These are phyloP conservation scores for Clangula hyemalis DNA, from an alignment of 2,797 vertebrate species.

Conservation along the genomic window DNA sequence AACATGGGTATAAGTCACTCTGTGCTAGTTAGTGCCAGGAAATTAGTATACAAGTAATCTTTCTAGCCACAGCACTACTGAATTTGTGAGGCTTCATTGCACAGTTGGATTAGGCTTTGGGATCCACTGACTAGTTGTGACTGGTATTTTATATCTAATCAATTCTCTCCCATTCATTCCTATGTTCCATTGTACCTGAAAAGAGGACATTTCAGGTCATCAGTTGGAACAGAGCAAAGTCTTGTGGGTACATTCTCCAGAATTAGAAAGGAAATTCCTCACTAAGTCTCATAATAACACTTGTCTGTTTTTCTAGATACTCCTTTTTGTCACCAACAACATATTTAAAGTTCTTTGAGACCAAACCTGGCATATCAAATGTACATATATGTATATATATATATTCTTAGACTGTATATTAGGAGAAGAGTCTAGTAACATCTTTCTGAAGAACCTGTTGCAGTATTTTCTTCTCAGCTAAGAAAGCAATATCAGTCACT, in stretches of 20 bases:
- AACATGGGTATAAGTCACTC: background rate
- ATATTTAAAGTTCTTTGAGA: background rate
- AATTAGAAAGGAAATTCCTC: background rate
- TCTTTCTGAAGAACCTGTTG: background rate
- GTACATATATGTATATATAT: background rate
- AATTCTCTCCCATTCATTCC: background rate
- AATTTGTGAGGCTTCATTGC: background rate
- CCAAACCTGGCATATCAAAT: background rate
- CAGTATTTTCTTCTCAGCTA: background rate
- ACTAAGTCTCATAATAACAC: background rate
- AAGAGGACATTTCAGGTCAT: background rate
- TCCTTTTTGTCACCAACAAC: background rate
- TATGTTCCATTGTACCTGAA: background rate
- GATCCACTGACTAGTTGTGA: background rate
- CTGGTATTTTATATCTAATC: background rate
- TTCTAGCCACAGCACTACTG: background rate
- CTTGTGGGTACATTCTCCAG: background rate
- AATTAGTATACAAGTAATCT: background rate
- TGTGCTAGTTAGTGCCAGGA: background rate
- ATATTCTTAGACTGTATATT: background rate
- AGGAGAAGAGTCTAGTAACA: background rate
- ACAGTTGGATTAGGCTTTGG: background rate
- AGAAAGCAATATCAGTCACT: background rate
- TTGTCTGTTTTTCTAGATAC: background rate
- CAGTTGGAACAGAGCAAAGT: background rate